Conservation (phyloP, 2,797 vertebrate genomes). For the Mormyrops attenuatus region DNA sequence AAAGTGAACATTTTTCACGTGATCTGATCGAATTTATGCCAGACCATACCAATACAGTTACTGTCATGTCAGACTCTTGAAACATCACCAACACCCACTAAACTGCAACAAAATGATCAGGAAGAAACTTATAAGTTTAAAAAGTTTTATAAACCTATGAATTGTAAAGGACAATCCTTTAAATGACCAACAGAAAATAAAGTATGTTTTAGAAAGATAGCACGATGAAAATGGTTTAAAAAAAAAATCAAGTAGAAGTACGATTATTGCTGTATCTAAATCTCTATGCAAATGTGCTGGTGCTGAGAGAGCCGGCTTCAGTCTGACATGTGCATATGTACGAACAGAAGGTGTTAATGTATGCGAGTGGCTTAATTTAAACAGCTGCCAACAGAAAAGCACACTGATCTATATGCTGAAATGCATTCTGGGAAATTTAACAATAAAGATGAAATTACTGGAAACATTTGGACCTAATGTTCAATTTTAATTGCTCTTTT, state of each 20-base stretch:
- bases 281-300: slow-evolving; percentile 40
- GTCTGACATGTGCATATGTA: slow-evolving; percentile 22
- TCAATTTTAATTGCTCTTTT: neutral
- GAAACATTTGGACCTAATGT: neutral
- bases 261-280: slow-evolving; percentile 27
- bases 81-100: neutral
- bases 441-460: neutral
- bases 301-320: slow-evolving; percentile 28
- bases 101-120: neutral
- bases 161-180: neutral
- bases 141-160: neutral
- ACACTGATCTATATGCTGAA: slow-evolving; percentile 26
- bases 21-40: neutral
- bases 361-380: slow-evolving; percentile 21
- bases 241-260: slow-evolving; percentile 11
- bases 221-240: neutral
- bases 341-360: slow-evolving; percentile 9
- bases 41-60: neutral
- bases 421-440: slow-evolving; percentile 25
- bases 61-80: neutral
- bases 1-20: neutral
- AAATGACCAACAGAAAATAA: neutral
- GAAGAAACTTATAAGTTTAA: neutral
- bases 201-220: neutral
- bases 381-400: slow-evolving; percentile 27